Evolutionary conservation across 2,797 vertebrate genomes (phyloP).

Genomic region (Lemur catta): DNA sequence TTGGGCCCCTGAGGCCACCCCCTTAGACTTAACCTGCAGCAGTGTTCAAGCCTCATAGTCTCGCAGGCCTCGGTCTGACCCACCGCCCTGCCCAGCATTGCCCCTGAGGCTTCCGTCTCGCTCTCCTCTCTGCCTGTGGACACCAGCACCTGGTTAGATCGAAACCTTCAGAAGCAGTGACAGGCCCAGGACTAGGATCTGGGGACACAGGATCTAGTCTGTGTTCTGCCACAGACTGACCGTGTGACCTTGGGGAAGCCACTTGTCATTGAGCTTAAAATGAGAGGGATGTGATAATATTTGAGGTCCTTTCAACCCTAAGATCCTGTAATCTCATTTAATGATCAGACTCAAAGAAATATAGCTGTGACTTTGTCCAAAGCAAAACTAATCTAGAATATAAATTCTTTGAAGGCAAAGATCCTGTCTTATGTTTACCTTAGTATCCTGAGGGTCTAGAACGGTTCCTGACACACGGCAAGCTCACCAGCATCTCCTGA

Average conservation of each 20-base stretch:
- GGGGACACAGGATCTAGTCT: background rate
- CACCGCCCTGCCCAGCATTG: background rate
- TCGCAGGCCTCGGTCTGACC: background rate
- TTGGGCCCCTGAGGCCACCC: background rate
- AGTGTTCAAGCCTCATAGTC: background rate
- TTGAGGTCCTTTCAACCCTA: background rate
- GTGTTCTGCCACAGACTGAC: background rate
- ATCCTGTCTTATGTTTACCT: background rate
- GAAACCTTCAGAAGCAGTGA: background rate
- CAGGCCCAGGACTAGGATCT: background rate
- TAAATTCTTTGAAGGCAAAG: background rate
- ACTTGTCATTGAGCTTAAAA: background rate
- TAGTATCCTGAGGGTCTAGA: background rate
- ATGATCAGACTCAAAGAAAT: background rate
- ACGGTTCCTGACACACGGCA: background rate
- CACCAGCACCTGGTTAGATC: background rate
- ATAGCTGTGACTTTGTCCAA: background rate
- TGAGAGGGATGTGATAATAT: background rate
- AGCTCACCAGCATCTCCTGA: background rate
- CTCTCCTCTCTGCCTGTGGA: background rate
- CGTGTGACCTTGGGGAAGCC: background rate
- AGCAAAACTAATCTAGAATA: background rate
- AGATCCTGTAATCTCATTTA: background rate
- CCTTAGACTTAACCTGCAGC: background rate
- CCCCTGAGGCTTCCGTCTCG: background rate